Conservation (phyloP, 2,888 invertebrate species). For the Gibbula magus region DNA sequence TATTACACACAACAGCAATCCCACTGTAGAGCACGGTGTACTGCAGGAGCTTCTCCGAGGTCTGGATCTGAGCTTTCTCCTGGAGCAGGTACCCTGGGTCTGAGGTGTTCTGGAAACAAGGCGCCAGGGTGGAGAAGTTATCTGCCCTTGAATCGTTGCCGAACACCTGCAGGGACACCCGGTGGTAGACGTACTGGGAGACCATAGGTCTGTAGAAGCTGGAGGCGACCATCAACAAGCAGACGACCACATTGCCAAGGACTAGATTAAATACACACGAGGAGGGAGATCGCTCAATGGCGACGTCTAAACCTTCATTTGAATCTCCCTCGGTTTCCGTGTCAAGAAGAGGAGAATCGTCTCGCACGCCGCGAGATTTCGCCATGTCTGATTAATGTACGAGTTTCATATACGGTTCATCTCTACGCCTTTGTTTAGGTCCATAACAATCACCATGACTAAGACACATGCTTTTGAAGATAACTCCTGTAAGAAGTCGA, state of each 20-base stretch:
- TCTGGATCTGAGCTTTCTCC: conserved; percentile 30
- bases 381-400: too few species aligned
- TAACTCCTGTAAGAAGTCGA: too few species aligned
- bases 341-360: background rate
- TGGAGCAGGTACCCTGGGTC: conserved; percentile 18
- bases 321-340: background rate
- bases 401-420: too few species aligned
- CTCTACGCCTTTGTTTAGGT: too few species aligned
- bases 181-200: conserved; percentile 15
- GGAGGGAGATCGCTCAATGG: background rate
- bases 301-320: background rate
- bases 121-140: background rate
- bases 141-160: background rate
- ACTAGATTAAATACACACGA: background rate
- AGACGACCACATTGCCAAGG: conserved; percentile 4
- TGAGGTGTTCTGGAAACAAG: conserved; percentile 20
- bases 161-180: conserved; percentile 4
- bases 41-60: conserved; percentile 25
- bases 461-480: too few species aligned
- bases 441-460: too few species aligned
- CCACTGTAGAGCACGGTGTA: conserved; percentile 27
- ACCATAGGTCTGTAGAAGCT: background rate
- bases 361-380: background rate
- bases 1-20: conserved; percentile 29
- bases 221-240: background rate